Evolutionary conservation across 2,888 invertebrate genomes (phyloP), one percentile per base, ranked within the genome.

Genomic region (Brachypalpus laphriformis): DNA sequence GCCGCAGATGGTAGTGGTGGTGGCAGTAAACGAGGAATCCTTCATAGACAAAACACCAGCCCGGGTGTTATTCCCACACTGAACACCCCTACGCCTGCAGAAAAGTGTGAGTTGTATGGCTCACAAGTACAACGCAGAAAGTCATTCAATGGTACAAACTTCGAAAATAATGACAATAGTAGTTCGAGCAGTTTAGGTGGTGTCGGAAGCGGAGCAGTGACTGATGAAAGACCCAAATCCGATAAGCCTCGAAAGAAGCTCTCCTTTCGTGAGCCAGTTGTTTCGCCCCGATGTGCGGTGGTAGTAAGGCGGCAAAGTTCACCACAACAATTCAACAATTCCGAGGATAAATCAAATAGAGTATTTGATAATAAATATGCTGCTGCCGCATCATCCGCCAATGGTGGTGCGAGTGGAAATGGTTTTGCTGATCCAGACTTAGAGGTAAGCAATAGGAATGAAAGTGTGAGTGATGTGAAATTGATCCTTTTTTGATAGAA

Each of bases 221-320:
- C 89, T 86, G 87, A 87, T 75, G 91, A 91, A 63, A 89, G 90
- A 5, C 89, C 91, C 42, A 91, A 90, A 81, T 89, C 89, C 25
- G 90, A 90, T 63, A 92, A 95, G 88, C 96, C 97, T 0, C 93
- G 97, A 70, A 97, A 97, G 91, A 97, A 97, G 91, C 92, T 97
- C 9, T 97, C 97, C 7, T 97, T 97, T 91, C 95, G 96, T 81
- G 97, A 97, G 89, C 97, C 97, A 2, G 89, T 91, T 47, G 91
- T 91, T 63, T 89, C 88, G 45, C 90, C 89, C 18, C 88, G 87
- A 51, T 82, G 89, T n/a, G 88, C 42, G 82, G 47, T 76, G 11
- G 88, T 40, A 82, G 47, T 76, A n/a, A 86, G 88, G 3, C 88
- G 88, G 6, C 89, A 89, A 78, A 90, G 90, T 51, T 89, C 90